Evolutionary conservation across 1,140 invertebrate genomes (phyloP).

Genomic region (Lutraria rhynchaena): DNA sequence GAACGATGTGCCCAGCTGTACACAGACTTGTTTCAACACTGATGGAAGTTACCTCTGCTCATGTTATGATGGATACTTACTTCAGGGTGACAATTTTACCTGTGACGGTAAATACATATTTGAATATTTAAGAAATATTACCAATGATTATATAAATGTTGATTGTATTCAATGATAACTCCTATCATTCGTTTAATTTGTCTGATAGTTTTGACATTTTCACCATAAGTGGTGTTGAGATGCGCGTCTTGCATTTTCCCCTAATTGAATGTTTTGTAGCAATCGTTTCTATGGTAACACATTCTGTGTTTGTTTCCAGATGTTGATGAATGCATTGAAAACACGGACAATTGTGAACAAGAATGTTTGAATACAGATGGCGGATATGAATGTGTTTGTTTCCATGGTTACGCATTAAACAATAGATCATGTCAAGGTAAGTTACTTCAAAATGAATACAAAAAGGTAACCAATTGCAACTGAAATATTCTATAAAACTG

Average conservation of each 20-base stretch:
- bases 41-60: slow-evolving; percentile 11
- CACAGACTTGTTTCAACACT: slow-evolving; percentile 42
- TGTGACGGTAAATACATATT: slow-evolving; percentile 14
- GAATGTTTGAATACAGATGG: slow-evolving; percentile 12
- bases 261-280: too few species aligned
- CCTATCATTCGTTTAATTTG: too few species aligned
- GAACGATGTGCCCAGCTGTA: neutral
- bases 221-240: too few species aligned
- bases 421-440: slow-evolving; percentile 40
- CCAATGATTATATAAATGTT: too few species aligned
- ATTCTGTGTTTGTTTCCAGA: neutral
- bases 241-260: too few species aligned
- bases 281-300: neutral
- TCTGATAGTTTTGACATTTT: too few species aligned
- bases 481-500: too few species aligned
- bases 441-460: too few species aligned
- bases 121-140: too few species aligned
- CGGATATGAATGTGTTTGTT: slow-evolving; percentile 23
- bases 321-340: neutral
- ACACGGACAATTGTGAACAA: slow-evolving; percentile 7
- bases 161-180: too few species aligned
- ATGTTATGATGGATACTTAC: slow-evolving; percentile 19
- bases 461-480: too few species aligned
- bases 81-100: neutral
- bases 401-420: slow-evolving; percentile 2